Evolutionary conservation across 2,113 vertebrate species (phyloP).

Genomic region (Taurulus bubalis): DNA sequence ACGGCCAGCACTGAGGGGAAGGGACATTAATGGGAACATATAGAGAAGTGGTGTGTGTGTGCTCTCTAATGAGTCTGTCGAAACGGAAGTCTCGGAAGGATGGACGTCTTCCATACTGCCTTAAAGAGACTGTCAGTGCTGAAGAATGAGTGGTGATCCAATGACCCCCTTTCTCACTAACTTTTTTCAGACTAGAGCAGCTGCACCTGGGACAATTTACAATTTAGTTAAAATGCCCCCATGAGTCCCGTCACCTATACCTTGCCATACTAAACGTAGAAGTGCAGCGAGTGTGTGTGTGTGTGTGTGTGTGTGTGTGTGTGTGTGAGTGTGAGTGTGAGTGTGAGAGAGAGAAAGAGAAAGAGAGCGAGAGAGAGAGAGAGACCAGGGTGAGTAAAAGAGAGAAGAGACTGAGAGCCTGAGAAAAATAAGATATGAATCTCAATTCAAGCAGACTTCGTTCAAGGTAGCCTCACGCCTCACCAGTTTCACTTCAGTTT

Average conservation of each 20-base stretch:
- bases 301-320: background rate
- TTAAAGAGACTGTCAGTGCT: conserved; percentile 57
- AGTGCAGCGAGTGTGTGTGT: conserved; percentile 40
- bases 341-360: too few relatives aligned
- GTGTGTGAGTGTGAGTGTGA: too few relatives aligned
- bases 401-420: conserved; percentile 21
- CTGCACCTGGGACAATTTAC: conserved; percentile 68
- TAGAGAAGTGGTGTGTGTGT: conserved; percentile 31
- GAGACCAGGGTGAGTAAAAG: background rate
- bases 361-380: too few relatives aligned
- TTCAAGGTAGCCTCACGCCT: conserved; percentile 60
- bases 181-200: conserved; percentile 66
- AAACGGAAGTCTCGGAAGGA: conserved; percentile 52
- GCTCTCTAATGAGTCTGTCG: conserved; percentile 71
- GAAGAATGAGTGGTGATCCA: conserved; percentile 63
- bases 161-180: conserved; percentile 71
- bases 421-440: conserved; percentile 64
- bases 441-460: conserved; percentile 52
- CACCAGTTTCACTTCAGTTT: conserved; percentile 63
- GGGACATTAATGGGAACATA: conserved; percentile 47
- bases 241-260: conserved; percentile 61
- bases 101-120: conserved; percentile 45
- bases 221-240: conserved; percentile 75
- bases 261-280: conserved; percentile 60
- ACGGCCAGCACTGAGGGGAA: conserved; percentile 30